phyloP scores from a whole-genome alignment of 2,888 invertebrate species.

The Cephus pulcher region DNA sequence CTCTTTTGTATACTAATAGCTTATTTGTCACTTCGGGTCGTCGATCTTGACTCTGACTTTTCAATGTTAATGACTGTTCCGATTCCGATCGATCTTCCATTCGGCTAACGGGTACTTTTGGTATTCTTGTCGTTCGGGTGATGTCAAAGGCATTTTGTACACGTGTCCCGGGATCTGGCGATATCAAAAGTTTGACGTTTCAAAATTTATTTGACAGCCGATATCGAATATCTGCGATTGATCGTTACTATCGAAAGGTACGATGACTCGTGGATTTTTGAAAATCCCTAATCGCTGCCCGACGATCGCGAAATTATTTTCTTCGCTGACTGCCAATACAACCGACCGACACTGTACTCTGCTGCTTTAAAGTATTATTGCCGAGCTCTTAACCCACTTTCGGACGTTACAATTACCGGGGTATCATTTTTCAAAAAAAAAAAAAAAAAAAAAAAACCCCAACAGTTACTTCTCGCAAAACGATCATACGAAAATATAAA shows the following conservation, averaged over 20 bases:
- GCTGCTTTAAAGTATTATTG: background rate
- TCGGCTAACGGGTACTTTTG: background rate
- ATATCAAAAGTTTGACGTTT: background rate
- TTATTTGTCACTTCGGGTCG: background rate
- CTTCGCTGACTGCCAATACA: background rate
- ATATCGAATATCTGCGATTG: background rate
- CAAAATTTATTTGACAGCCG: background rate
- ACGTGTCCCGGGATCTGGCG: background rate
- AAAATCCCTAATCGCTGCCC: background rate
- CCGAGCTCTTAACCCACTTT: background rate
- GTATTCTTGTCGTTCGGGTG: background rate
- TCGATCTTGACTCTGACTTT: background rate
- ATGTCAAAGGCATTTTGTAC: background rate
- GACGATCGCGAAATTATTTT: background rate
- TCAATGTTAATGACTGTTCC: background rate
- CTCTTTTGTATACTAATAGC: background rate
- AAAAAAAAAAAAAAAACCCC: no score
- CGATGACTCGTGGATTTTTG: background rate
- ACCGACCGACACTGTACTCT: background rate
- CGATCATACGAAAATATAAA: background rate
- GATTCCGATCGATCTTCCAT: background rate
- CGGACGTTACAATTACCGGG: background rate
- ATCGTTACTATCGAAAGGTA: background rate
- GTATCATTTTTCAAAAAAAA: background rate
- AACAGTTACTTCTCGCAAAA: background rate